Percentiles rank a stretch among this genome's conserved stretches.
phyloP scores from a whole-genome alignment of 2,113 vertebrate genomes.

The Channa argus region DNA sequence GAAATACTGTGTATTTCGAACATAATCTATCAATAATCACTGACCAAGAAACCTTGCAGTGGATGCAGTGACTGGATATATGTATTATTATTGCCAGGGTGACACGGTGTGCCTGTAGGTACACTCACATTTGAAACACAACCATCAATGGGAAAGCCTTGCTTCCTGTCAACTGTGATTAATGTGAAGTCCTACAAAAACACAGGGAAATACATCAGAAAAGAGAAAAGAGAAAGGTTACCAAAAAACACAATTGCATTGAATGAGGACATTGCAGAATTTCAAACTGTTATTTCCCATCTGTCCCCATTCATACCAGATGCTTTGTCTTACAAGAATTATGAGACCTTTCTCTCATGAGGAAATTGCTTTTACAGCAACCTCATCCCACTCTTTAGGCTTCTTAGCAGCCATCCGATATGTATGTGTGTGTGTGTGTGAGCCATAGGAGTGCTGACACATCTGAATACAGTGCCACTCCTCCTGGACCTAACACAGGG shows the following conservation, averaged over 20 bases:
- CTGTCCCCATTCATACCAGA: constrained; percentile 59
- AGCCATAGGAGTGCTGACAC: constrained; percentile 65
- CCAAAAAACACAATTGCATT: constrained; percentile 44
- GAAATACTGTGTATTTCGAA: constrained; percentile 18
- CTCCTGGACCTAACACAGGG: constrained; percentile 66
- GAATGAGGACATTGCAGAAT: constrained; percentile 63
- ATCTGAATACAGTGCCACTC: constrained; percentile 50
- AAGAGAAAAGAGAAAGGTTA: constrained; percentile 60
- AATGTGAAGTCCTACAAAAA: constrained; percentile 69
- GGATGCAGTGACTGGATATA: constrained; percentile 36
- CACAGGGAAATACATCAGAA: constrained; percentile 59
- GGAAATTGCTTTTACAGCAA: constrained; percentile 76
- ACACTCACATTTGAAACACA: constrained; percentile 41
- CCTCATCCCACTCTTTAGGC: constrained; percentile 57
- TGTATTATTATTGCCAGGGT: constrained; percentile 41
- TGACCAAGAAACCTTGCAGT: constrained; percentile 18
- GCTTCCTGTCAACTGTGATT: constrained; percentile 68
- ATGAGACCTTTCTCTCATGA: constrained; percentile 70
- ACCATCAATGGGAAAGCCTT: constrained; percentile 53
- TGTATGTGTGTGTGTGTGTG: constrained; percentile 25
- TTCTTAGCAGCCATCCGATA: constrained; percentile 43
- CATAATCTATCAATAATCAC: constrained; percentile 34
- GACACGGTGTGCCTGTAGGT: constrained; percentile 48
- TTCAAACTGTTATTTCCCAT: constrained; percentile 50
- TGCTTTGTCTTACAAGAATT: constrained; percentile 71